Evolutionary conservation across 1,140 invertebrate genomes (phyloP).

Genomic region (Dendrolimus kikuchii): DNA sequence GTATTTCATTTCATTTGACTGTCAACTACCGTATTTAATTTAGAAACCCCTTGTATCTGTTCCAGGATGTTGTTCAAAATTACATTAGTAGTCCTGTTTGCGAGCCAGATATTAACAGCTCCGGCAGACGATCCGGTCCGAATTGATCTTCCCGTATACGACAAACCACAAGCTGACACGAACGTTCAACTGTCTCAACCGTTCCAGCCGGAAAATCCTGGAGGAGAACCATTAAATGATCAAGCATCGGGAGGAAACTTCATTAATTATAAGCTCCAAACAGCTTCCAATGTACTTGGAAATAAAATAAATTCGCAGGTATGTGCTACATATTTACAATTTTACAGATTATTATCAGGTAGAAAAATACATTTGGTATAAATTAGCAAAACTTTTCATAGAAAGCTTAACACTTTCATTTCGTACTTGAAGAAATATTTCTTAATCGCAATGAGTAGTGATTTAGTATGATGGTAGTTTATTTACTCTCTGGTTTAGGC

Average conservation of each 20-base stretch:
- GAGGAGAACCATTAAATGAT: conserved; percentile 13
- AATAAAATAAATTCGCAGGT: conserved; percentile 14
- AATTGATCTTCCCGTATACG: conserved; percentile 56
- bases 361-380: too few species aligned
- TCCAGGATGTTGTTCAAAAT: conserved; percentile 35
- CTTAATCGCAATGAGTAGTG: too few species aligned
- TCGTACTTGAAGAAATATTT: too few species aligned
- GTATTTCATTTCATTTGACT: too few species aligned
- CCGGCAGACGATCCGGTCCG: conserved; percentile 46
- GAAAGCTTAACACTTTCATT: too few species aligned
- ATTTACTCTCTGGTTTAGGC: too few species aligned
- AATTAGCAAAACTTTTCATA: too few species aligned
- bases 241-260: conserved; percentile 12
- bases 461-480: too few species aligned
- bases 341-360: too few species aligned
- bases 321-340: neutral
- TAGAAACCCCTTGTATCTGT: conserved; percentile 2
- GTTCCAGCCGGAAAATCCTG: conserved; percentile 37
- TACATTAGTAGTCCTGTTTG: conserved; percentile 13
- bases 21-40: too few species aligned
- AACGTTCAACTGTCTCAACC: conserved; percentile 17
- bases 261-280: conserved; percentile 18
- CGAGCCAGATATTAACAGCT: conserved; percentile 17
- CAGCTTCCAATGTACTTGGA: conserved; percentile 7
- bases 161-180: conserved; percentile 27